Evolutionary conservation across 2,888 invertebrate genomes (phyloP), one percentile per base, ranked within the genome.

Genomic region (Drosophila imparisetae): DNA sequence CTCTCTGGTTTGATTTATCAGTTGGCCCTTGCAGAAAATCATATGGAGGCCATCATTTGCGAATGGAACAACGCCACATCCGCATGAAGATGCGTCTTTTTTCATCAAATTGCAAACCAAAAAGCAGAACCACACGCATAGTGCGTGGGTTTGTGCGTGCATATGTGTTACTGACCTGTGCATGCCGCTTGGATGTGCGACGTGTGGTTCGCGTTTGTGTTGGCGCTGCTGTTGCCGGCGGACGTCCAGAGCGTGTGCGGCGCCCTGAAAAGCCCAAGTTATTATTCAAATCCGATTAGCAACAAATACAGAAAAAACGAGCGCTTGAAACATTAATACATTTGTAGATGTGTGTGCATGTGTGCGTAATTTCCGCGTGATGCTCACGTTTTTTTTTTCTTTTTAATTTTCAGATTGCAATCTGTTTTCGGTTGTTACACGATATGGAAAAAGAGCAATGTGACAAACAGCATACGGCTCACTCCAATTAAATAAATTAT

Each of bases 221-320:
- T 42, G 91, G 80, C 15, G 91, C 70, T 67, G 90, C 79, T 7
- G 94, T 91, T 4, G 93, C 75, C 13, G 83, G 77, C 68, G 90
- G 91, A 78, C 95, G 93, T 18, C 94, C 94, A 2, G 95, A 95
- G 57, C 95, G 94, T 24, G 95, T 95, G 45, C 94, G 94, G 58
- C 95, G 93, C 40, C 94, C 95, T 94, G 71, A 8, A 85, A 91
- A 60, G 38, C 27, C 10, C 38, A 40, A 67, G 38, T 50, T 13
- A 52, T 38, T 42, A 63, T 61, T 8, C 52, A 42, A 58, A 40
- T 24, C 11, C 21, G 53, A n/a, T 62, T 62, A 62, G 52, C 29
- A 57, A 38, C 40, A 66, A 63, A 8, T 18, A 68, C 57, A 57
- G 5, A 6, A 29, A 52, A 32, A 45, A 15, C 15, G 24, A 45